Evolutionary conservation across 2,888 invertebrate species (phyloP), one percentile per base, ranked within the genome.

Genomic region (Aleiodes testaceus): DNA sequence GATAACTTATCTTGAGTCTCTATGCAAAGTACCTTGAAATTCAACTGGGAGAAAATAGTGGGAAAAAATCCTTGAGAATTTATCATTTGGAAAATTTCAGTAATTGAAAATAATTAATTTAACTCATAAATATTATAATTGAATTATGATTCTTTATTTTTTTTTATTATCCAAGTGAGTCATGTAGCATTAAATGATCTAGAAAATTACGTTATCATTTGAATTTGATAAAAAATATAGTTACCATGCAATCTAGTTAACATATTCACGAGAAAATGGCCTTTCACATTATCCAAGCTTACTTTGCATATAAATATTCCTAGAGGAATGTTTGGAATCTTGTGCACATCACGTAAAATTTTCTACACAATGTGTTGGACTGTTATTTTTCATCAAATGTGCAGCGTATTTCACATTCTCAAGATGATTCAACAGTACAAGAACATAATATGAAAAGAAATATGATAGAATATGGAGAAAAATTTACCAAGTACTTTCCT

Each of bases 361-460:
- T 49, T 14, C 49, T n/a, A 49, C 49, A 16, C 14, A 49, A 49
- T 49, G 49, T 49, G 49, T 49, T 16, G 49, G 14, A 59, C 14
- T 59, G 59, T 59, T 59, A 59, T 59, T 36, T 36, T 59, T 59
- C 59, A 59, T 59, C 59, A 59, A 59, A 59, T 59, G 18, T 30
- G 16, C 36, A 20, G 18, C 59, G 42, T 59, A 36, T 42, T 59
- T 59, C 59, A 59, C 42, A 59, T 59, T 59, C 42, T 36, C 42
- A 14, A 36, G 18, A 42, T 12, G 36, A 36, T 59, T 59, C 36
- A 59, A 36, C 11, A 18, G 18, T 12, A 11, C 42, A 7, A 59
- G 11, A 16, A 59, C 59, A 59, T 59, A 16, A 42, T 16, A 18
- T 36, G 36, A 36, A 11, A 59, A 36, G 36, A 59, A 59, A 59